Evolutionary conservation across 2,113 vertebrate species (phyloP), one percentile per base, ranked within the genome.

Genomic region (Osmerus mordax): DNA sequence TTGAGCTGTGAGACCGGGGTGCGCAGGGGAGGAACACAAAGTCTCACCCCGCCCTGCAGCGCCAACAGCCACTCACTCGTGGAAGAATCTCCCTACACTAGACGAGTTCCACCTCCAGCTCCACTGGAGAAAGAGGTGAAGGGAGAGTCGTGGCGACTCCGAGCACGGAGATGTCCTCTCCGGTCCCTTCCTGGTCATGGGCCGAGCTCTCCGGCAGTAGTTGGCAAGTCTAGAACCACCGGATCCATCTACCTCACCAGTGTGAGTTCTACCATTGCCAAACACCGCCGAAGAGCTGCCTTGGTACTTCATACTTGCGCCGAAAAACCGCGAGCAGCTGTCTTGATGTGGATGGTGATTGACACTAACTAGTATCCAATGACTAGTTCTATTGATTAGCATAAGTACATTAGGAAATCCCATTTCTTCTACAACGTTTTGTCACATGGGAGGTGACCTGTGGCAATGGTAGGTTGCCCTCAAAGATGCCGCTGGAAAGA

Each of bases 201-300:
- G 72, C 58, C 79, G 76, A 73, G 80, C 91, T 92, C 94, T 84
- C 70, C 73, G 84, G 94, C 93, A 89, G 86, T 97, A 97, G 96
- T 99, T 99, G 97, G 97, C 97, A 99, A 99, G 96, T 98, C 97
- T 99, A 99, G 97, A 99, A 99, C 97, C 97, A 99, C 97, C 96
- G 97, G 97, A 97, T 96, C 95, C 94, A 89, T 90, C 93, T 95
- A 95, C 90, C 92, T 96, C 95, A 98, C 97, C 97, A 98, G 97
- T 98, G 97, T 98, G 97, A 99, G 96, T 99, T 99, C 97, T 99
- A 99, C 96, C 96, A 99, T 98, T 99, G 97, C 97, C 97, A 99
- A 98, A 99, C 84, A 94, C 88, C 91, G 93, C 90, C 89, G 86
- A 87, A 86, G 91, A 93, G 92, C 86, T 70, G 78, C 68, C 21